Conservation (phyloP, 30 jellyfish, hydroid and myxozoan genomes). For the Calvadosia cruxmelitensis region DNA sequence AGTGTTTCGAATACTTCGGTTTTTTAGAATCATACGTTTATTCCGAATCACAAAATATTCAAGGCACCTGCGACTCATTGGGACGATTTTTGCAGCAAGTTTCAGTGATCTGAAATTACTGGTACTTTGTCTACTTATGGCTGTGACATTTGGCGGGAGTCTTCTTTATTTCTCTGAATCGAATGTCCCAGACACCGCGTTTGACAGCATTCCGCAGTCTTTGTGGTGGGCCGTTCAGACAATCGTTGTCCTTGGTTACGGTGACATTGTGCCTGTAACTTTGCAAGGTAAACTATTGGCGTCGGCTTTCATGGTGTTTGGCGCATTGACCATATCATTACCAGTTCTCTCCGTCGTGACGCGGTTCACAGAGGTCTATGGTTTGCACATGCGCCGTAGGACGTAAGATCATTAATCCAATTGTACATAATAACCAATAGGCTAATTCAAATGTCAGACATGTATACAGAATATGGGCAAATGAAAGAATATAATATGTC, state of each 20-base stretch:
- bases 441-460: too few species aligned
- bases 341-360: constrained; percentile 96
- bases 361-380: constrained; percentile 49
- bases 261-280: constrained; percentile 80
- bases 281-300: constrained; percentile 72
- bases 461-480: too few species aligned
- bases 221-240: constrained; percentile 99
- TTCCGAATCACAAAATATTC: constrained; percentile 68
- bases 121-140: constrained; percentile 51
- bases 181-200: constrained; percentile 16
- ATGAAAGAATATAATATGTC: too few species aligned
- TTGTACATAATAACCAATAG: too few species aligned
- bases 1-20: constrained; percentile 45
- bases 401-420: too few species aligned
- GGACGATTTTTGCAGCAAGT: constrained; percentile 58
- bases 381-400: background rate
- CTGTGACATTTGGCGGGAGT: constrained; percentile 82
- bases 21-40: constrained; percentile 52
- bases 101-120: constrained; percentile 70
- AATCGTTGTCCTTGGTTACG: constrained; percentile 84
- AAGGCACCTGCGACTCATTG: constrained; percentile 60
- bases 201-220: constrained; percentile 79
- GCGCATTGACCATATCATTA: constrained; percentile 88
- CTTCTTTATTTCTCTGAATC: constrained; percentile 51
- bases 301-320: constrained; percentile 80